Percentiles rank a stretch among this genome's conserved stretches.
phyloP scores from a whole-genome alignment of 37 sponge, comb jelly and placozoan genomes.

The Halisarca cf. caerulea region DNA sequence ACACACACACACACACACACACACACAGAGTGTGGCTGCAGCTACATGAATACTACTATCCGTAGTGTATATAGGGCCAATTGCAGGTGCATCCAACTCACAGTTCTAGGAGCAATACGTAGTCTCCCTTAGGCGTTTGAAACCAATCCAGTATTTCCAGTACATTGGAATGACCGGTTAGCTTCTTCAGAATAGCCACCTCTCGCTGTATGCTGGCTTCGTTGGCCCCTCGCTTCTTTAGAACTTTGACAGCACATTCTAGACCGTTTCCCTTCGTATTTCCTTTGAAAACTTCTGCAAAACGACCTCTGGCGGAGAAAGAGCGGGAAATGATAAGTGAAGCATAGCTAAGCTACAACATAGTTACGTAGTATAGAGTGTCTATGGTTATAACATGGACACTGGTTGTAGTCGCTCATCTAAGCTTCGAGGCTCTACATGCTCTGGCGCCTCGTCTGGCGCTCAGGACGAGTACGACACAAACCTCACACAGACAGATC shows the following conservation, averaged over 20 bases:
- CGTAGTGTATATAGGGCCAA: too few relatives aligned
- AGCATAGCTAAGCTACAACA: not conserved
- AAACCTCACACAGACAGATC: not conserved
- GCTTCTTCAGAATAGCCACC: conserved; percentile 52
- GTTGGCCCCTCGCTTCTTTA: conserved; percentile 41
- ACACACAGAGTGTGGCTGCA: too few relatives aligned
- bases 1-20: too few relatives aligned
- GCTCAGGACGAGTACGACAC: too few relatives aligned
- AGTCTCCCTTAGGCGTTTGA: conserved; percentile 40
- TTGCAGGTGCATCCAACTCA: conserved; percentile 31
- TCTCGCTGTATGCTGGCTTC: conserved; percentile 71
- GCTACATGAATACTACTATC: too few relatives aligned
- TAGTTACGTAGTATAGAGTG: too few relatives aligned
- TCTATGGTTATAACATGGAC: too few relatives aligned
- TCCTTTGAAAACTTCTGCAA: conserved; percentile 69
- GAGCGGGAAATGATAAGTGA: not conserved
- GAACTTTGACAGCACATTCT: conserved; percentile 56
- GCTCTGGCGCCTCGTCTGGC: too few relatives aligned
- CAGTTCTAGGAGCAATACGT: conserved; percentile 74
- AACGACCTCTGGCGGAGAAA: conserved; percentile 63
- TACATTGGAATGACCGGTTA: conserved; percentile 51
- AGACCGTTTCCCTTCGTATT: not conserved
- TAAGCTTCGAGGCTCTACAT: too few relatives aligned
- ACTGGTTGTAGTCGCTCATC: too few relatives aligned
- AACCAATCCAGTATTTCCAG: conserved; percentile 35